Percentiles rank a stretch among this genome's conserved stretches.
Conservation (phyloP, 2,113 vertebrate genomes). For the Maccullochella peelii region DNA sequence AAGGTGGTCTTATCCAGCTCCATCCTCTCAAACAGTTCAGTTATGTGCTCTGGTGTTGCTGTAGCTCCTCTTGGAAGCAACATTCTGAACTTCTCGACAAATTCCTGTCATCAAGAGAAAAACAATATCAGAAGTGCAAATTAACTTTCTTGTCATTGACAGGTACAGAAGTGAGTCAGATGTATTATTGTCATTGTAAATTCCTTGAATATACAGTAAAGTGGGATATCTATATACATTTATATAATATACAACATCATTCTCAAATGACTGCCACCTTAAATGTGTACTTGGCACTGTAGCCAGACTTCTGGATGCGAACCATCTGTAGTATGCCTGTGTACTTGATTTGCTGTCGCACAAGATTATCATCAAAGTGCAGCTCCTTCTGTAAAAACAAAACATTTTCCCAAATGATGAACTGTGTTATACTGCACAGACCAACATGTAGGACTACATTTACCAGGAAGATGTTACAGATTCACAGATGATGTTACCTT, state of each 20-base stretch:
- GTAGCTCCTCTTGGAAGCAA: constrained; percentile 87
- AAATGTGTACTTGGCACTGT: constrained; percentile 93
- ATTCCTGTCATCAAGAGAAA: constrained; percentile 82
- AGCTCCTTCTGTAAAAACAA: constrained; percentile 88
- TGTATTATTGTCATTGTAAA: not conserved
- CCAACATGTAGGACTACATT: not conserved
- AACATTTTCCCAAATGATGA: not conserved
- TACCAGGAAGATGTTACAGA: not conserved
- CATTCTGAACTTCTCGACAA: constrained; percentile 90
- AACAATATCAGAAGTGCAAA: not conserved
- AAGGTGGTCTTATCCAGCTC: constrained; percentile 85
- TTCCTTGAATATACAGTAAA: not conserved
- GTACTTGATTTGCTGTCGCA: constrained; percentile 92
- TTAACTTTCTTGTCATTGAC: not conserved
- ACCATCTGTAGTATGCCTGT: constrained; percentile 92
- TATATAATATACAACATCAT: too few relatives aligned
- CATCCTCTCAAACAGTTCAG: constrained; percentile 87
- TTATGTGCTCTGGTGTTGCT: constrained; percentile 86
- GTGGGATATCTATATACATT: too few relatives aligned
- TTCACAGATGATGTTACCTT: constrained; percentile 84
- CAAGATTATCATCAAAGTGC: constrained; percentile 90
- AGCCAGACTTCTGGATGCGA: constrained; percentile 90
- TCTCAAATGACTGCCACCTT: constrained; percentile 80
- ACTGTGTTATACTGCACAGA: not conserved
- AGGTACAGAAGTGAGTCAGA: not conserved